These are phyloP conservation scores for Ceyx cyanopectus DNA, from an alignment of 2,113 vertebrate species.

Conservation along the genomic window DNA sequence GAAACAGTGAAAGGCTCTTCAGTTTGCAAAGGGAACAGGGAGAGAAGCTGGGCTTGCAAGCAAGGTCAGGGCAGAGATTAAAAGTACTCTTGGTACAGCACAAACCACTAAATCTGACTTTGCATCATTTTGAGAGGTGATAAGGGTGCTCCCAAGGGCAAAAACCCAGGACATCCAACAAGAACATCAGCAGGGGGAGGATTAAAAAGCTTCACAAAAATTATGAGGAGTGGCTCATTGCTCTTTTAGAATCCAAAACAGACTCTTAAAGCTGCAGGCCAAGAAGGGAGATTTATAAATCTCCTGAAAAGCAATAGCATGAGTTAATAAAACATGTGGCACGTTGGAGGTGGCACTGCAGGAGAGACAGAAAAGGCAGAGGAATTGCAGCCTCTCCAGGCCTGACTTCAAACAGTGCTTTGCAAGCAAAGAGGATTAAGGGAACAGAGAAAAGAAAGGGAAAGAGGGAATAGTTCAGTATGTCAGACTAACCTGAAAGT, in stretches of 20 bases:
- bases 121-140: not conserved
- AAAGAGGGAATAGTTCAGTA: not conserved
- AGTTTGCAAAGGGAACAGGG: not conserved
- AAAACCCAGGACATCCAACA: not conserved
- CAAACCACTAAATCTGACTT: not conserved
- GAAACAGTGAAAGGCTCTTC: not conserved
- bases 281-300: constrained; percentile 27
- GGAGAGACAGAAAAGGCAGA: not conserved
- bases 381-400: not conserved
- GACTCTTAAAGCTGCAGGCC: not conserved
- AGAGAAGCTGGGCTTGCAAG: not conserved
- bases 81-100: not conserved
- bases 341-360: constrained; percentile 2
- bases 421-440: constrained; percentile 10
- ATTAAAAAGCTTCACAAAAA: constrained; percentile 4
- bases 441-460: not conserved
- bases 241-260: constrained; percentile 15
- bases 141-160: not conserved
- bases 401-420: not conserved
- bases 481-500: not conserved
- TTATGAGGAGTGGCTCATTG: not conserved
- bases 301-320: constrained; percentile 10
- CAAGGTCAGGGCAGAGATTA: not conserved
- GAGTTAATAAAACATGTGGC: constrained; percentile 16
- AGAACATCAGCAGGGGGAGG: not conserved